Evolutionary conservation across 2,113 vertebrate genomes (phyloP).

Genomic region (Pristiophorus japonicus): DNA sequence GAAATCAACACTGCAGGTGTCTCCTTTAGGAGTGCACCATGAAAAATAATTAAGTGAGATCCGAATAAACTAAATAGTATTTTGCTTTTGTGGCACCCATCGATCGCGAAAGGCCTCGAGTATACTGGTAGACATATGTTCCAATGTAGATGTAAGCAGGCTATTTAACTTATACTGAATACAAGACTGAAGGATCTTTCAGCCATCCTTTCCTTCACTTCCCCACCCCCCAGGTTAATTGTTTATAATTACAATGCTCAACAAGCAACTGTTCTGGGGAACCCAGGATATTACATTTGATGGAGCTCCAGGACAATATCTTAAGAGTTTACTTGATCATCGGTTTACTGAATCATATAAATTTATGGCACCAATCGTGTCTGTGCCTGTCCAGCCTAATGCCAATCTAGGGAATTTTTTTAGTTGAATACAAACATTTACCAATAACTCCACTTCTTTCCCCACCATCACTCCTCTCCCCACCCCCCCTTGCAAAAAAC

Average conservation of each 20-base stretch:
- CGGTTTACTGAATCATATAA: neutral
- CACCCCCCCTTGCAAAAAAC: no score
- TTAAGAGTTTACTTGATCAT: neutral
- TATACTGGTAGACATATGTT: neutral
- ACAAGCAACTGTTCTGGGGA: no score
- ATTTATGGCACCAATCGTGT: no score
- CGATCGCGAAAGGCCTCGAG: neutral
- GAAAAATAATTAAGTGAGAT: neutral
- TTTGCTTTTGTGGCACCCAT: neutral
- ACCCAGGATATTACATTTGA: neutral
- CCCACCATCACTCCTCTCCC: neutral
- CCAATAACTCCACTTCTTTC: neutral
- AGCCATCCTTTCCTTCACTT: neutral
- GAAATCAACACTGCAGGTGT: neutral
- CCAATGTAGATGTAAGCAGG: neutral
- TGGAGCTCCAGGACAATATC: neutral
- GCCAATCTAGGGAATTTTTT: neutral
- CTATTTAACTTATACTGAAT: neutral
- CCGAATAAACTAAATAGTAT: neutral
- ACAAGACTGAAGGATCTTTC: neutral
- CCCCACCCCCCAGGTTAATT: neutral
- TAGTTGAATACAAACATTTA: neutral
- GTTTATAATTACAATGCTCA: neutral
- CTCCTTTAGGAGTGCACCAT: neutral
- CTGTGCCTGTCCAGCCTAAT: no score